These are phyloP conservation scores for Craseonycteris thonglongyai DNA, from an alignment of 2,113 vertebrate genomes.

Conservation along the genomic window DNA sequence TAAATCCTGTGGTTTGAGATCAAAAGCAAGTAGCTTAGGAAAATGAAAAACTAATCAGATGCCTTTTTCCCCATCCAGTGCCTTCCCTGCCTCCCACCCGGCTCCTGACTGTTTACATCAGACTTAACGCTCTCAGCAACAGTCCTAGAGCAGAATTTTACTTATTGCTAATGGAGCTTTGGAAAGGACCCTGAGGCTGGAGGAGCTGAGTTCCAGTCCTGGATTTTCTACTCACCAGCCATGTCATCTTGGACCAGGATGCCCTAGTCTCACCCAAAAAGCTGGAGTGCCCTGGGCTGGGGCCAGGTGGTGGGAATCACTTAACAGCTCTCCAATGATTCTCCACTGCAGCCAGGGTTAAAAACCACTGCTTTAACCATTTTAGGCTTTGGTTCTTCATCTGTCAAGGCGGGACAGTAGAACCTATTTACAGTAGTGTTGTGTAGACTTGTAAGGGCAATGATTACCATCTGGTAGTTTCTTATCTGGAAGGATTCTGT, in stretches of 20 bases:
- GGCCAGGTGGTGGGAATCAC: not conserved
- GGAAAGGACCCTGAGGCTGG: not conserved
- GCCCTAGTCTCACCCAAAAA: not conserved
- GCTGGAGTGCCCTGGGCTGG: not conserved
- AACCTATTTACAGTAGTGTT: not conserved
- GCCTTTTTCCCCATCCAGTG: slow-evolving; percentile 25
- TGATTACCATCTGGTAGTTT: not conserved
- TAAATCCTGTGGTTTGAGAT: slow-evolving; percentile 72
- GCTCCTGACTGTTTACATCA: not conserved
- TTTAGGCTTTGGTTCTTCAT: not conserved
- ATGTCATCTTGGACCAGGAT: not conserved
- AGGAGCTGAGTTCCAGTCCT: not conserved
- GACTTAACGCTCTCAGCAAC: not conserved
- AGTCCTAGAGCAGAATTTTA: not conserved
- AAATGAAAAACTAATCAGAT: slow-evolving; percentile 64
- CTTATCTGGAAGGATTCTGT: not conserved
- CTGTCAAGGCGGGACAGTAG: not conserved
- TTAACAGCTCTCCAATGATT: not conserved
- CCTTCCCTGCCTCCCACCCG: not conserved
- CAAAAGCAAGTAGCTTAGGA: slow-evolving; percentile 69
- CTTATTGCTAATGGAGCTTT: not conserved
- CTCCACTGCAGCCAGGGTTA: not conserved
- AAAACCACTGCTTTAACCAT: not conserved
- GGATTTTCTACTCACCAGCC: not conserved
- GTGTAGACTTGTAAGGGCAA: not conserved